Evolutionary conservation across 2,797 vertebrate genomes (phyloP), one percentile per base, ranked within the genome.

Genomic region (Notolabrus celidotus): DNA sequence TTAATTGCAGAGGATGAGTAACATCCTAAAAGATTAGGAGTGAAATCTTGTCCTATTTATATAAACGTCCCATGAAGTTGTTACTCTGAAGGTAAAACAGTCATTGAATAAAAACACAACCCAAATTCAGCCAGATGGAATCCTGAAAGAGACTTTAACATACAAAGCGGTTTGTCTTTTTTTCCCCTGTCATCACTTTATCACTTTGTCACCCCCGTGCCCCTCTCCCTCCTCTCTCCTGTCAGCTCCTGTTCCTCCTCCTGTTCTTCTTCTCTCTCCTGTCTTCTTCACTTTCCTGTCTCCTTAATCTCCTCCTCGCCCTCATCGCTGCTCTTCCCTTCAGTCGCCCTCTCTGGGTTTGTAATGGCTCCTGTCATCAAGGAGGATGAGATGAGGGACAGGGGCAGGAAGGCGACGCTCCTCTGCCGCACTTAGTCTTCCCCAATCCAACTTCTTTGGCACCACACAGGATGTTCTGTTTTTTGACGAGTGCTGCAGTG

Each of bases 331-430:
- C 69, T 67, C 64, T 66, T 57, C 55, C 64, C 54, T 72, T 63
- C 75, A 10, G 43, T 52, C 46, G 9, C 51, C 43, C 23, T 78
- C 68, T 71, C 69, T 3, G 56, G 62, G 51, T 72, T 61, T 50
- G 61, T 82, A 86, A 84, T 82, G 83, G 72, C 69, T 83, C 20
- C 83, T 79, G 86, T 89, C 85, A 85, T 79, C 63, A 59, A 45
- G 45, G 61, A 70, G 68, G 79, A 85, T 54, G 70, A 67, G 81
- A 74, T 71, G 82, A 80, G 71, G 66, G 58, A 73, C 29, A 0
- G 34, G 63, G 54, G 55, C 36, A 71, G 43, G 42, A 38, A 64
- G 73, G 66, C 10, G 19, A 39, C 27, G 19, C 42, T 79, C 63
- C 78, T n/a, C 69, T 7, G 19, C 43, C 50, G 74, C 50, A 6